Evolutionary conservation across 2,888 invertebrate genomes (phyloP).

Genomic region (Heliothis peltigera): DNA sequence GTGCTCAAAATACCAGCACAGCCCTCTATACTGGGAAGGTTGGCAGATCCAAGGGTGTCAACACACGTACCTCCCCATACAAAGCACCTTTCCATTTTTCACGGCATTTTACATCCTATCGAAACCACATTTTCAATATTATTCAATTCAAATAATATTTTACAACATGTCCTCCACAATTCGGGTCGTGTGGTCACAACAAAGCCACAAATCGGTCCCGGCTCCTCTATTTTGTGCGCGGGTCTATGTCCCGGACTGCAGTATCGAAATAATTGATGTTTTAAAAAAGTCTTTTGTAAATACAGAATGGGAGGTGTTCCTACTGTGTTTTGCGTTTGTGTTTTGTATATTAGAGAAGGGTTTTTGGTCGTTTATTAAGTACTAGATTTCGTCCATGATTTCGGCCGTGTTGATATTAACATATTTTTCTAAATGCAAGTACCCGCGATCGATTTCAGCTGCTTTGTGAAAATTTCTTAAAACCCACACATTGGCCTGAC

Average conservation of each 20-base stretch:
- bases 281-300: conserved; percentile 27
- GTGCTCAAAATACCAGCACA: no score
- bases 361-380: background rate
- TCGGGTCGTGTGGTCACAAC: conserved; percentile 39
- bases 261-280: conserved; percentile 46
- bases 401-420: no score
- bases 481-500: no score
- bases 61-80: no score
- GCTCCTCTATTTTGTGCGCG: conserved; percentile 48
- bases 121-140: conserved; percentile 11
- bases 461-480: no score
- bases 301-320: conserved; percentile 1
- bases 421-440: no score
- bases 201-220: conserved; percentile 47
- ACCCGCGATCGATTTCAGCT: no score
- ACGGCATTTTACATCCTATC: no score
- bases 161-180: conserved; percentile 23
- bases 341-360: background rate
- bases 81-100: no score
- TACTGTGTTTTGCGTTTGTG: conserved; percentile 7
- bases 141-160: conserved; percentile 44
- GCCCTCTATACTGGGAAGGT: no score
- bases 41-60: no score
- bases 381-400: background rate
- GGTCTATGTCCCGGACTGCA: conserved; percentile 21